phyloP scores from a whole-genome alignment of 2,888 invertebrate genomes.

The Globia sparganii region DNA sequence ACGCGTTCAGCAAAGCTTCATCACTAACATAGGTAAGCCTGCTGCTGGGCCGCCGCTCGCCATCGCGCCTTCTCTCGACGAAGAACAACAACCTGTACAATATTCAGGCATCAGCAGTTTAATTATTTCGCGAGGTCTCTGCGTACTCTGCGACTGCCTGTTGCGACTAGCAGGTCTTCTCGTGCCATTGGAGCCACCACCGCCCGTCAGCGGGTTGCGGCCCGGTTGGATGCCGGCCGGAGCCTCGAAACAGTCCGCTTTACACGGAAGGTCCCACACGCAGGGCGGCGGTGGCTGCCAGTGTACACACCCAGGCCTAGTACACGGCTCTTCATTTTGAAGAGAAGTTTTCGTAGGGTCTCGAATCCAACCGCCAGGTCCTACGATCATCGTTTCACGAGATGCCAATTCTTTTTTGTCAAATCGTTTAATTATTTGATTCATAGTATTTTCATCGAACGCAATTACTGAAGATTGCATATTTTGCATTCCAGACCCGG shows the following conservation, averaged over 20 bases:
- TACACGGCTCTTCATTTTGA: constrained; percentile 78
- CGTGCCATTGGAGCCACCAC: constrained; percentile 51
- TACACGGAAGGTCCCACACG: constrained; percentile 85
- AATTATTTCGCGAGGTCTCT: constrained; percentile 68
- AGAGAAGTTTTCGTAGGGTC: constrained; percentile 65
- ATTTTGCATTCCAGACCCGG: constrained; percentile 53
- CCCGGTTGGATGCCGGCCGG: constrained; percentile 78
- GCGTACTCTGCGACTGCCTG: constrained; percentile 35
- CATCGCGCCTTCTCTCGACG: constrained; percentile 70
- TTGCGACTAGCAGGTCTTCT: constrained; percentile 26
- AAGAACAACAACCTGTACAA: constrained; percentile 86
- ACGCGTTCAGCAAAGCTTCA: constrained; percentile 83
- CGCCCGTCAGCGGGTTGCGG: constrained; percentile 74
- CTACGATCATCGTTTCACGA: constrained; percentile 64
- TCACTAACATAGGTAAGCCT: constrained; percentile 82
- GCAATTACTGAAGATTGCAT: constrained; percentile 71
- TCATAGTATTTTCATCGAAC: constrained; percentile 77
- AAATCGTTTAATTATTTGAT: constrained; percentile 75
- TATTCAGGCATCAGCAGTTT: constrained; percentile 78
- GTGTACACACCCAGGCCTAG: constrained; percentile 82
- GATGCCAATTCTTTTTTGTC: constrained; percentile 73
- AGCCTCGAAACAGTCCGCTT: constrained; percentile 86
- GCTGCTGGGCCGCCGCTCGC: constrained; percentile 74
- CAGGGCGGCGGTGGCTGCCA: constrained; percentile 86
- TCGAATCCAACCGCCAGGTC: constrained; percentile 73